Evolutionary conservation across 2,888 invertebrate genomes (phyloP), one percentile per base, ranked within the genome.

Genomic region (Acanthosepion pharaonis): DNA sequence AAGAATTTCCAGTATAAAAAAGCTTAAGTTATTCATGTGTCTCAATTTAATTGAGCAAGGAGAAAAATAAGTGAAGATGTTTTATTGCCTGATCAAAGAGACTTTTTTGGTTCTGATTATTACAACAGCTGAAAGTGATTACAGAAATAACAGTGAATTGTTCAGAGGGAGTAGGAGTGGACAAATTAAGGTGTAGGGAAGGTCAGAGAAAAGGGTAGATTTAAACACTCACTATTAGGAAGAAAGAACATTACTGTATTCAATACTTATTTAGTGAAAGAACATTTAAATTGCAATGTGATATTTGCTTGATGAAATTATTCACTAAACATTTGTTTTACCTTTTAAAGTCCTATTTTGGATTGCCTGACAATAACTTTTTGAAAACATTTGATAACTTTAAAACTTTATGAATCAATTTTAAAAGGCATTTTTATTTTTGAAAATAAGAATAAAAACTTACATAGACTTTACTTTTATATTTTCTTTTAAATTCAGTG

Each of bases 71-170:
- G 59, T 59, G 59, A 59, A 59, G 59, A 59, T 59, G 59, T 59
- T 59, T 59, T 59, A 59, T n/a, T 78, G 78, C n/a, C n/a, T 78
- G 78, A 78, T 78, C 78, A 78, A 78, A 78, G 78, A 78, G 78
- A 42, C 42, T 42, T 78, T 78, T 78, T 78, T n/a, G 8, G 3
- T 78, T 28, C 9, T 78, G 78, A 78, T 78, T n/a, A 78, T 78
- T 78, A 78, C 78, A 78, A 78, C 78, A 78, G 78, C n/a, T 78
- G 78, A 78, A 78, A 78, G 9, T 78, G 78, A 78, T 78, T 78
- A 78, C n/a, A 78, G n/a, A 78, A 78, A 78, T 78, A 78, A 78
- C 78, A 78, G n/a, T 28, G 18, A 78, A 78, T 11, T 78, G 11
- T 78, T 78, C n/a, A 78, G 9, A 78, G n/a, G n/a, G 11, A n/a